These are phyloP conservation scores for Nomada hirtipes DNA, from an alignment of 2,888 invertebrate genomes.

Conservation along the genomic window DNA sequence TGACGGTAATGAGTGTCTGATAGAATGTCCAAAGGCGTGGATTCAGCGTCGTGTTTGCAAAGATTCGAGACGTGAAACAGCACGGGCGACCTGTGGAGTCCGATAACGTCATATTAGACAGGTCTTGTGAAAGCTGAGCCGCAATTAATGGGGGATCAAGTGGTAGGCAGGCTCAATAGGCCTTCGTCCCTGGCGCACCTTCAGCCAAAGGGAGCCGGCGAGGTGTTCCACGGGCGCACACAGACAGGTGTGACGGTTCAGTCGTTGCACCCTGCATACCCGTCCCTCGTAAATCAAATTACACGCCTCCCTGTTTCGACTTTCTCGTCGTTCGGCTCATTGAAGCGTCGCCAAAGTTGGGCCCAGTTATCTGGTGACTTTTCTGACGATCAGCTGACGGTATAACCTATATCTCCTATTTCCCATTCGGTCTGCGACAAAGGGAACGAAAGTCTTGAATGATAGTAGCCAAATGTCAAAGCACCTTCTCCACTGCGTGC, in stretches of 20 bases:
- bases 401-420: too few relatives aligned
- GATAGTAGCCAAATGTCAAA: constrained; percentile 36
- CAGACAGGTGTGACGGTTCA: not conserved
- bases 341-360: not conserved
- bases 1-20: not conserved
- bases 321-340: not conserved
- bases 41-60: not conserved
- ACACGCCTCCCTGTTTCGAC: not conserved
- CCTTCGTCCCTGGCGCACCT: not conserved
- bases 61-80: not conserved
- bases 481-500: not conserved
- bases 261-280: not conserved
- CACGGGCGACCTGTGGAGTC: constrained; percentile 20
- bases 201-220: not conserved
- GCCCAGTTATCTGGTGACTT: not conserved
- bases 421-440: too few relatives aligned
- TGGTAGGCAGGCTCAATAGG: constrained; percentile 18
- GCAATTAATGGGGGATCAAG: constrained; percentile 35
- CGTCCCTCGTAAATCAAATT: not conserved
- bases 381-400: not conserved
- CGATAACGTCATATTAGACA: constrained; percentile 35
- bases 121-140: constrained; percentile 30
- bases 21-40: not conserved
- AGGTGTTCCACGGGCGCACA: not conserved
- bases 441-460: not conserved